Percentiles rank a stretch among this genome's conserved stretches.
phyloP scores from a whole-genome alignment of 2,113 vertebrate genomes.

The Lepidothrix coronata region DNA sequence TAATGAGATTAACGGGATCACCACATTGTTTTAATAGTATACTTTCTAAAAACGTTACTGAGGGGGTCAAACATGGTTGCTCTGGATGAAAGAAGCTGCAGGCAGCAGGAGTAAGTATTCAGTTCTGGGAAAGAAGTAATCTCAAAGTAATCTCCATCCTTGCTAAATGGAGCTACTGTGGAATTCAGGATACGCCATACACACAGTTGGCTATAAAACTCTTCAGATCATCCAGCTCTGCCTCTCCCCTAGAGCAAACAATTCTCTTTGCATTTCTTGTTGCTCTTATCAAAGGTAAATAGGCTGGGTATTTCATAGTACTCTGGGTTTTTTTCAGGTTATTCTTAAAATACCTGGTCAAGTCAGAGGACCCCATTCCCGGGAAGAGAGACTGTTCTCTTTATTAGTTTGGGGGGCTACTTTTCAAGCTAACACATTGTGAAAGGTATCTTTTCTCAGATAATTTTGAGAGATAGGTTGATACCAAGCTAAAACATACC shows the following conservation, averaged over 20 bases:
- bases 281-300: conserved; percentile 61
- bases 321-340: neutral
- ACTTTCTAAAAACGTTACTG: neutral
- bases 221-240: conserved; percentile 32
- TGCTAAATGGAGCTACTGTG: conserved; percentile 7
- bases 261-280: conserved; percentile 51
- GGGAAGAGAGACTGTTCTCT: neutral
- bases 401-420: neutral
- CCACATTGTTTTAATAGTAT: neutral
- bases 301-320: conserved; percentile 1
- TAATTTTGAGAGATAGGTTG: neutral
- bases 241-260: conserved; percentile 57
- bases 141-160: neutral
- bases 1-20: neutral
- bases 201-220: conserved; percentile 42
- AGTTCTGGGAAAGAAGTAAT: neutral
- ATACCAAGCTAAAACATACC: neutral
- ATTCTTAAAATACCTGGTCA: neutral
- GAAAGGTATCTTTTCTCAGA: neutral
- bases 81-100: neutral
- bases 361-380: neutral
- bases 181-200: conserved; percentile 16
- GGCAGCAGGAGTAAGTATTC: neutral
- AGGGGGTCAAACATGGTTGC: neutral
- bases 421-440: neutral